phyloP scores from a whole-genome alignment of 2,113 vertebrate genomes.

The Oceanodroma tethys region DNA sequence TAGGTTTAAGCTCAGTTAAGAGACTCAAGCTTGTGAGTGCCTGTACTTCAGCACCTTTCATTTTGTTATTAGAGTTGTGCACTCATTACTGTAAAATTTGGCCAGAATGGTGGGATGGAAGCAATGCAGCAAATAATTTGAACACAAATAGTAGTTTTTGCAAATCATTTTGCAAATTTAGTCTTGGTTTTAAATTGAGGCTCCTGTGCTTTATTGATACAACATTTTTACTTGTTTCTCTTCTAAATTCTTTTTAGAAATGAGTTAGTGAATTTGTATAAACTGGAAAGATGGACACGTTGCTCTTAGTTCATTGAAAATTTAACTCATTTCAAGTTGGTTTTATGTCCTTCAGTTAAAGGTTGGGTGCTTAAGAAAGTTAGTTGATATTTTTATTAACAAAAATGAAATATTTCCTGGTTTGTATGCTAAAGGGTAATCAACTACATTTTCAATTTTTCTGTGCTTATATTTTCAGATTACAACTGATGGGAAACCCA shows the following conservation, averaged over 20 bases:
- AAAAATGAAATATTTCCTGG: neutral
- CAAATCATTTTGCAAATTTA: neutral
- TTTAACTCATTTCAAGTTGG: neutral
- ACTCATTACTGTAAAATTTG: neutral
- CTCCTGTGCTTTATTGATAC: neutral
- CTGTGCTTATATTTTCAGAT: conserved; percentile 69
- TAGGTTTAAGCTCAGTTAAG: neutral
- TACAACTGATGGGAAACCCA: conserved; percentile 94
- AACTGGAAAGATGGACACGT: neutral
- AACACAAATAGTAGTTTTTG: neutral
- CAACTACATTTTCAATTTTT: neutral
- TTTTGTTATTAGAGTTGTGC: neutral
- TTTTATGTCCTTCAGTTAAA: neutral
- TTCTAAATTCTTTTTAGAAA: neutral
- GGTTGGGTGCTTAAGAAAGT: neutral
- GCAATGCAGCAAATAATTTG: neutral
- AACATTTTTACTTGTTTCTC: neutral
- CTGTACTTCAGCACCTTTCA: neutral
- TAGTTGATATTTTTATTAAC: neutral
- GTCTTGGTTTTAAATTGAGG: neutral
- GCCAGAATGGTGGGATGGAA: neutral
- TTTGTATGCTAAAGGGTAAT: neutral
- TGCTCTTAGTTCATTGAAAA: neutral
- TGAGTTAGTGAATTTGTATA: neutral
- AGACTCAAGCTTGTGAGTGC: neutral